Conservation (phyloP, 2,888 invertebrate species). For the Drosophila ezoana region DNA sequence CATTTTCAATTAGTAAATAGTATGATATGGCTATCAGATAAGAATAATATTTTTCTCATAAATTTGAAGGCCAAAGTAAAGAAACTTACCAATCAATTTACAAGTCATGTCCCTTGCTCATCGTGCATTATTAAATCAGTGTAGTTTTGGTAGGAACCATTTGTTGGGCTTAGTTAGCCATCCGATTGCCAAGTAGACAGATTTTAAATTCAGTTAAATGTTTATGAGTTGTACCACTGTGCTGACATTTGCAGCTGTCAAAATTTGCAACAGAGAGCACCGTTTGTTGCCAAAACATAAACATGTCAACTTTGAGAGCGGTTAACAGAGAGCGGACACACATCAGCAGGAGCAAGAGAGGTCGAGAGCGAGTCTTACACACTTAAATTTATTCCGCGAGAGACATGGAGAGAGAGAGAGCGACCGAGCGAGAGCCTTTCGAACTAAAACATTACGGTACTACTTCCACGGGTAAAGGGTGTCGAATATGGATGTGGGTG, state of each 20-base stretch:
- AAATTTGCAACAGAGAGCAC: conserved; percentile 68
- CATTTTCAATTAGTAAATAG: no score
- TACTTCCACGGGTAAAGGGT: conserved; percentile 30
- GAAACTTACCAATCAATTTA: conserved; percentile 63
- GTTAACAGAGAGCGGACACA: conserved; percentile 39
- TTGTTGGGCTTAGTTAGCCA: conserved; percentile 44
- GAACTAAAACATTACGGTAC: conserved; percentile 63
- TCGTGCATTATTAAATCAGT: conserved; percentile 45
- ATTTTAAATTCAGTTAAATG: conserved; percentile 32
- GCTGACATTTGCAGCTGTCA: conserved; percentile 74
- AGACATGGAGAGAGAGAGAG: conserved; percentile 26
- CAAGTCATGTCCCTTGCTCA: conserved; percentile 31
- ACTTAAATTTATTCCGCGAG: conserved; percentile 17
- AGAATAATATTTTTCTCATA: no score
- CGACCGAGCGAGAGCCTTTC: conserved; percentile 43
- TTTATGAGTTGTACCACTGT: conserved; percentile 63
- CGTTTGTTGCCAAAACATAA: conserved; percentile 77
- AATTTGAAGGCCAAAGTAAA: neutral
- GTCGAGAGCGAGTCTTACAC: conserved; percentile 29
- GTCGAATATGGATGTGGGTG: conserved; percentile 11
- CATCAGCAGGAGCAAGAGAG: conserved; percentile 36
- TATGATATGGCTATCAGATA: no score
- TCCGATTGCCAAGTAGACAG: conserved; percentile 14
- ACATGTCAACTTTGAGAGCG: conserved; percentile 67
- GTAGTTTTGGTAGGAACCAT: conserved; percentile 74